Percentiles rank a stretch among this genome's conserved stretches.
Evolutionary conservation across 2,113 vertebrate genomes (phyloP).

Genomic region (Syngnathus typhle): DNA sequence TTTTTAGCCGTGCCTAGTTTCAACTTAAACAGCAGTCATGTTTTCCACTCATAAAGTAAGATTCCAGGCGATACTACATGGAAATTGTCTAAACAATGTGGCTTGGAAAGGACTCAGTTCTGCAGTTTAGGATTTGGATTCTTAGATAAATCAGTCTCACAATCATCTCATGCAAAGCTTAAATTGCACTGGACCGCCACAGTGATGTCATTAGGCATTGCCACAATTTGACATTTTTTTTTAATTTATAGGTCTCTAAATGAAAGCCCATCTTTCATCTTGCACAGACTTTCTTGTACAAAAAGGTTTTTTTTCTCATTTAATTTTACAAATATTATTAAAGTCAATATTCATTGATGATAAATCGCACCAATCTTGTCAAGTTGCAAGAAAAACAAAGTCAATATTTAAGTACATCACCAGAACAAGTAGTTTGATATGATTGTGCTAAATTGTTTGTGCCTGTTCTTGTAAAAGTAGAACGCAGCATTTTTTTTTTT

Average conservation of each 20-base stretch:
- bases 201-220: conserved; percentile 34
- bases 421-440: too few species aligned
- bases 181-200: conserved; percentile 13
- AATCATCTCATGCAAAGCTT: conserved; percentile 25
- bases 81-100: conserved; percentile 42
- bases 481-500: too few species aligned
- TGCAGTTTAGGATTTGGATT: conserved; percentile 27
- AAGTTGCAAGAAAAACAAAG: neutral
- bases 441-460: too few species aligned
- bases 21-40: conserved; percentile 14
- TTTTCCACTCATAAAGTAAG: conserved; percentile 27
- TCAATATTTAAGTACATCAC: too few species aligned
- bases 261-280: neutral
- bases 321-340: neutral
- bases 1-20: conserved; percentile 24
- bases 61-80: conserved; percentile 21
- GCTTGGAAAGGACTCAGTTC: conserved; percentile 29
- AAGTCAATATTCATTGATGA: too few species aligned
- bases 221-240: conserved; percentile 10
- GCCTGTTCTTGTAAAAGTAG: too few species aligned
- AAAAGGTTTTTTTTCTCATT: neutral
- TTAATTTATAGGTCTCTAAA: neutral
- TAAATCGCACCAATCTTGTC: neutral
- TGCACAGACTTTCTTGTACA: neutral
- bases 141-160: conserved; percentile 28